phyloP scores from a whole-genome alignment of 1,140 invertebrate genomes.

The Drosophila tropicalis region DNA sequence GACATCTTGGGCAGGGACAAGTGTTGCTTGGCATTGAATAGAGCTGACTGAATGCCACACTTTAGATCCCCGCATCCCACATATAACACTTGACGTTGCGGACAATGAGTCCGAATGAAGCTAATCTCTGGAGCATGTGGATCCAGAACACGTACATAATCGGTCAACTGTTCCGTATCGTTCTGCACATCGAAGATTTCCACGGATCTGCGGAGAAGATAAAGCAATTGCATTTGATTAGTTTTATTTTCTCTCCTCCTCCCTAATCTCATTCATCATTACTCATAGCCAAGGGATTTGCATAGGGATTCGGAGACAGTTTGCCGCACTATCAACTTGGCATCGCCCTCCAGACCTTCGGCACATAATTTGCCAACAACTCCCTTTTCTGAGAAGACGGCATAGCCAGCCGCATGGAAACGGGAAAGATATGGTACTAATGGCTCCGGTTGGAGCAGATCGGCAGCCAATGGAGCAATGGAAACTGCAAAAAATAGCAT shows the following conservation, averaged over 20 bases:
- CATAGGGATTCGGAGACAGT: constrained; percentile 91
- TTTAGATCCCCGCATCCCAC: constrained; percentile 90
- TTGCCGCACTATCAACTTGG: constrained; percentile 84
- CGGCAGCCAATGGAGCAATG: constrained; percentile 87
- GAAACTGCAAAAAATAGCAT: constrained; percentile 85
- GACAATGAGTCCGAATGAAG: constrained; percentile 90
- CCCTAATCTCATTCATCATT: constrained; percentile 66
- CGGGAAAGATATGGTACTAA: constrained; percentile 87
- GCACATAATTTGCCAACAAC: constrained; percentile 91
- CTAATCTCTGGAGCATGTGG: constrained; percentile 91
- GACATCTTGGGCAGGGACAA: constrained; percentile 87
- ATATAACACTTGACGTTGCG: constrained; percentile 90
- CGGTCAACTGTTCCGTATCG: constrained; percentile 84
- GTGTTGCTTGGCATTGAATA: constrained; percentile 84
- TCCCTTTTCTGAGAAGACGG: constrained; percentile 92
- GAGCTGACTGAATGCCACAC: constrained; percentile 89
- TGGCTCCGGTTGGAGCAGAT: constrained; percentile 84
- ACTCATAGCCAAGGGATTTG: constrained; percentile 90
- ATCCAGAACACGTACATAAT: constrained; percentile 91
- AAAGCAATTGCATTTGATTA: no score
- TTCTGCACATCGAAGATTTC: constrained; percentile 85
- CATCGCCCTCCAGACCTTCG: constrained; percentile 86
- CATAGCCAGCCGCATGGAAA: constrained; percentile 90
- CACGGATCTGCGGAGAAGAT: constrained; percentile 82
- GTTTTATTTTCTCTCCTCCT: neutral